Evolutionary conservation across 2,888 invertebrate species (phyloP), one percentile per base, ranked within the genome.

Genomic region (Drosophila kanekoi): DNA sequence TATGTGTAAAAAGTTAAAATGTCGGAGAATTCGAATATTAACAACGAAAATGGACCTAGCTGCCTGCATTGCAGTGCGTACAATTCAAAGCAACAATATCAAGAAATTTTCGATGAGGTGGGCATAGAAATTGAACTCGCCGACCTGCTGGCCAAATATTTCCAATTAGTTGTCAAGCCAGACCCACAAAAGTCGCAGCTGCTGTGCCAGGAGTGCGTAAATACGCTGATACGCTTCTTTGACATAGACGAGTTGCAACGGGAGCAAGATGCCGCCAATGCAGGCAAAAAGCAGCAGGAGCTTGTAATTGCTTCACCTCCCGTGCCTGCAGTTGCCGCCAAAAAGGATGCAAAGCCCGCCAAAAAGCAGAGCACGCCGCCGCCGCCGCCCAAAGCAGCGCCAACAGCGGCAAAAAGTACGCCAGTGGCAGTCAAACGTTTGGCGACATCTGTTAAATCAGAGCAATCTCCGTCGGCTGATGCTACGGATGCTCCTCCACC

Each of bases 81-180:
- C 68, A 71, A 59, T 76, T 57, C 83, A 48, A 86, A 82, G 28
- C 67, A 52, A 3, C 69, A 82, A 28, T 92, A 79, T 70, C 90
- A 90, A 20, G 81, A 90, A 43, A 84, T 92, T 40, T 92, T 89
- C 33, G 90, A 91, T 79, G 90, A 91, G 59, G 81, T 89, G n/a
- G 92, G 92, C 4, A 41, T 81, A 3, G 91, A 92, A 49, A 65
- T 92, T 10, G 89, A 87, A 6, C 66, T 92, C 37, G 72, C 87
- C 10, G 64, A 74, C 32, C 65, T 92, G 14, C 58, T 92, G 1
- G 66, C 67, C 4, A 79, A 83, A 28, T 85, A 84, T 70, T 92
- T 90, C 57, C 45, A 83, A 10, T 45, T 91, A 6, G 59, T 63
- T 33, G 69, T 90, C 3, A 58, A 57, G 3, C 48, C 66, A 6